A percentile compares a stretch with the other conserved stretches of the same genome.
Conservation (phyloP, 2,797 vertebrate species). For the Acestrorhynchus altus region DNA sequence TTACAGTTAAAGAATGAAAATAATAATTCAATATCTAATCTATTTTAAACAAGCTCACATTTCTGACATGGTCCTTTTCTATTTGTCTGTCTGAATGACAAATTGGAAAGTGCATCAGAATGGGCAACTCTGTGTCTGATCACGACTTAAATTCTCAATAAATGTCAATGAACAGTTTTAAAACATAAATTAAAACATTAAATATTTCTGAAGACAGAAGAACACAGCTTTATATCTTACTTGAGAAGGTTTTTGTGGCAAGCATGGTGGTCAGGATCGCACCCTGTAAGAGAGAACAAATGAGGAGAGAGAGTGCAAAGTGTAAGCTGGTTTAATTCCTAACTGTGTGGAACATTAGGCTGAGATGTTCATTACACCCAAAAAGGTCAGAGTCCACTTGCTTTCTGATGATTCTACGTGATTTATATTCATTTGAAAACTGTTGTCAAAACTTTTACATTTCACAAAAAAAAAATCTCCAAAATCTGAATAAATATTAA, state of each 20-base stretch:
- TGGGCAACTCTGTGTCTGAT: neutral
- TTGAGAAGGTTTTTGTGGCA: conserved; percentile 98
- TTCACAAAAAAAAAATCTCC: too few relatives aligned
- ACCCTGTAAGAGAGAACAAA: conserved; percentile 77
- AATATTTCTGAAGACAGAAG: neutral
- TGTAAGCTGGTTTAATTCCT: conserved; percentile 8
- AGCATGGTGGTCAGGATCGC: conserved; percentile 98
- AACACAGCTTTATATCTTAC: conserved; percentile 72
- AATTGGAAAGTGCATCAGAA: neutral
- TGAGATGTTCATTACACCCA: conserved; percentile 49
- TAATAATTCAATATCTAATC: neutral
- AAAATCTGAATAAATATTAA: too few relatives aligned
- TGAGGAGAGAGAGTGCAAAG: neutral
- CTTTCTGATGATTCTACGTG: neutral
- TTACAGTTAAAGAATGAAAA: neutral
- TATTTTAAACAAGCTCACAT: neutral
- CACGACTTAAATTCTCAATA: neutral
- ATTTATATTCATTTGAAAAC: too few relatives aligned
- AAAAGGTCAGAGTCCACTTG: conserved; percentile 23
- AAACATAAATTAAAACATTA: too few relatives aligned
- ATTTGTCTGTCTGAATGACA: neutral
- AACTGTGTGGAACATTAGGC: conserved; percentile 18
- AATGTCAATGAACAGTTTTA: neutral
- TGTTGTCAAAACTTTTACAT: too few relatives aligned
- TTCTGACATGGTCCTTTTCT: neutral